Base-by-base conservation (phyloP, 2,888 invertebrate species). In the Sminthurinus aureus region DNA sequence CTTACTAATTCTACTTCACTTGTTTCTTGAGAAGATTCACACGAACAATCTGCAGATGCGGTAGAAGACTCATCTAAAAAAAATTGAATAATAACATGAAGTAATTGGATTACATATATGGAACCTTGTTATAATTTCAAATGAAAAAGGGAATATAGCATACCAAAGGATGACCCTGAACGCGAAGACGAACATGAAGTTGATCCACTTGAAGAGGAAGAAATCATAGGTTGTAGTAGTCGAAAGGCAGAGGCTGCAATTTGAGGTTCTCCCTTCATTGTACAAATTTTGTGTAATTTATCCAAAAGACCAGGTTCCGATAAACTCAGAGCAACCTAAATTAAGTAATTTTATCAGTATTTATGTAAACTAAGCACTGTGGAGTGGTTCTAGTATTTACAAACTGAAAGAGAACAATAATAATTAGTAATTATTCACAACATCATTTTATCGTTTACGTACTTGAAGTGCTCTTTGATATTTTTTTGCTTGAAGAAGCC, bases 381-480 rank as follows among this genome's bases (percentile, higher is more conserved):
- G n/a, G n/a, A n/a, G n/a, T n/a, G n/a, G n/a, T n/a, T n/a, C n/a
- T n/a, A n/a, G n/a, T n/a, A n/a, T n/a, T n/a, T n/a, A 26, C 22
- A 26, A 66, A 18, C n/a, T 22, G 11, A 15, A 66, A 12, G 66
- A 18, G 18, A 74, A 74, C n/a, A n/a, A n/a, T n/a, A n/a, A n/a
- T n/a, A n/a, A n/a, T n/a, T n/a, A n/a, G n/a, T 8, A 22, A 64
- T 13, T 12, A 74, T 74, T 74, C 11, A 75, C n/a, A n/a, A n/a
- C n/a, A n/a, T n/a, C 15, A 66, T n/a, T n/a, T 20, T 12, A 66
- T 66, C 15, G 58, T 12, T 58, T 58, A 58, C 9, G n/a, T 83
- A 86, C 87, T 81, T 88, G 88, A 58, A 88, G 78, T 0, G 88
- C 87, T 71, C 88, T 74, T 3, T 85, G 83, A 75, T 82, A 86